Conservation (phyloP, 2,113 vertebrate species). For the Sinocyclocheilus rhinocerous region DNA sequence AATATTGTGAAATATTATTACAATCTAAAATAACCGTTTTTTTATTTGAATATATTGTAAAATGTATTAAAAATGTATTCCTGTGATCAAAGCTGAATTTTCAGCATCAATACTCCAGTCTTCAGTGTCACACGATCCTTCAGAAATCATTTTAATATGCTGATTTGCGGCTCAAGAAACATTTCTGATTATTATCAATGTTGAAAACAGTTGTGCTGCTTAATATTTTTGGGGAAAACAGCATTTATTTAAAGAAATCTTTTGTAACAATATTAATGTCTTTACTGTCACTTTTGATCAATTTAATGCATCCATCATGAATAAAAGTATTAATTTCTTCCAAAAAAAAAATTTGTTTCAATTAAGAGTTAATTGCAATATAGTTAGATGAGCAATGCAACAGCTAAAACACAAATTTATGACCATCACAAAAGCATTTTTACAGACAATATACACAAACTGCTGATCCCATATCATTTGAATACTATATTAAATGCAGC, state of each 20-base stretch:
- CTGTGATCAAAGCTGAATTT: neutral
- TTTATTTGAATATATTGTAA: too few relatives aligned
- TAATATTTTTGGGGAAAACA: neutral
- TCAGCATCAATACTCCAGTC: neutral
- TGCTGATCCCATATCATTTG: neutral
- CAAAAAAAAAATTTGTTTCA: too few relatives aligned
- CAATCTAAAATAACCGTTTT: too few relatives aligned
- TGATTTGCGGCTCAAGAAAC: neutral
- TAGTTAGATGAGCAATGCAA: neutral
- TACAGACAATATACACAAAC: neutral
- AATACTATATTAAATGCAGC: neutral
- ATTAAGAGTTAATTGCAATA: too few relatives aligned
- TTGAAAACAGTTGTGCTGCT: neutral
- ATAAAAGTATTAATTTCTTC: too few relatives aligned
- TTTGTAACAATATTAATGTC: neutral
- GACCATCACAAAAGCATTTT: neutral
- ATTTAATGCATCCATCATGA: neutral
- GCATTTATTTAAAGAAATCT: neutral
- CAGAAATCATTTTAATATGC: neutral
- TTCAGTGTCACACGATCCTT: constrained; percentile 2
- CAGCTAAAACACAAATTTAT: neutral
- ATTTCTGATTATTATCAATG: neutral
- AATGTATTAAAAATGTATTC: neutral
- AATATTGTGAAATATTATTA: neutral
- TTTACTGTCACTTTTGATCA: neutral